Evolutionary conservation across 2,113 vertebrate genomes (phyloP).

Genomic region (Oryctolagus cuniculus): mOryCun1.1 NC_091440.1:5765501-5766000

Average conservation of each 20-base stretch:
- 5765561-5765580: neutral
- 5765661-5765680: neutral
- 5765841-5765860: conserved; percentile 55
- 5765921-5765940: neutral
- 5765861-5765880: conserved; percentile 66
- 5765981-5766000: neutral
- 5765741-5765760: conserved; percentile 40
- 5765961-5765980: neutral
- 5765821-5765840: conserved; percentile 64
- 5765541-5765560: neutral
- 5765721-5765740: conserved; percentile 61
- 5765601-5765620: conserved; percentile 45
- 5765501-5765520: neutral
- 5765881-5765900: neutral
- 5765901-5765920: neutral
- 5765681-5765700: conserved; percentile 55
- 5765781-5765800: conserved; percentile 75
- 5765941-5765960: conserved; percentile 9
- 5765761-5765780: conserved; percentile 42
- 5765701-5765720: conserved; percentile 66
- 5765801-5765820: conserved; percentile 49
- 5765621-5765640: conserved; percentile 35
- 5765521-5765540: conserved; percentile 35
- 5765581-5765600: neutral
- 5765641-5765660: conserved; percentile 27